Conservation (phyloP, 2,888 invertebrate species). For the Clepsis dumicolana region DNA sequence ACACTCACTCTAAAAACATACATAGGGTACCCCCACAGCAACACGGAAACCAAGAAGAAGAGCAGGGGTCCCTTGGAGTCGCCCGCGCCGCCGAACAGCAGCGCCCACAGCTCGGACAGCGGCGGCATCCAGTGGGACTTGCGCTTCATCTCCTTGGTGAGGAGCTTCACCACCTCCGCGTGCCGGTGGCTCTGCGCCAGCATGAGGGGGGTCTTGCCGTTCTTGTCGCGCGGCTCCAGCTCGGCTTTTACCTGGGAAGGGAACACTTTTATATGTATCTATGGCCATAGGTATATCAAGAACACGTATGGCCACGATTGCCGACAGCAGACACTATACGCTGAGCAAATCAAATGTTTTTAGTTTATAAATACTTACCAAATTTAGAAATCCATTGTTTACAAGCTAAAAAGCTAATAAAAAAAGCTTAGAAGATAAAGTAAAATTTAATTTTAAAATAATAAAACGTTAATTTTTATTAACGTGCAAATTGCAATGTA, state of each 20-base stretch:
- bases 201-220: conserved; percentile 96
- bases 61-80: conserved; percentile 95
- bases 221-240: conserved; percentile 94
- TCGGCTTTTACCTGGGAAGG: conserved; percentile 92
- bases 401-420: no score
- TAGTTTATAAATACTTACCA: no score
- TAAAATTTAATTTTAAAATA: no score
- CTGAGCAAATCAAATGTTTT: no score
- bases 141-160: conserved; percentile 93
- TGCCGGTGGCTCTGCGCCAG: conserved; percentile 95
- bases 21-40: conserved; percentile 97
- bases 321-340: no score
- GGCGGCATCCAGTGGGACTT: conserved; percentile 95
- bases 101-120: conserved; percentile 94
- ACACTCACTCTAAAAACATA: conserved; percentile 92
- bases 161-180: conserved; percentile 92
- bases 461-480: no score
- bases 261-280: not conserved
- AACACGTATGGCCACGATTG: no score
- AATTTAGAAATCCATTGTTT: no score
- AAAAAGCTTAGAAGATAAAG: no score
- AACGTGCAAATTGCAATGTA: no score
- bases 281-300: no score
- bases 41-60: conserved; percentile 93
- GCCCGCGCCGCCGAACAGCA: conserved; percentile 96